phyloP scores from a whole-genome alignment of 2,113 vertebrate genomes.

The Atlantisia rogersi region DNA sequence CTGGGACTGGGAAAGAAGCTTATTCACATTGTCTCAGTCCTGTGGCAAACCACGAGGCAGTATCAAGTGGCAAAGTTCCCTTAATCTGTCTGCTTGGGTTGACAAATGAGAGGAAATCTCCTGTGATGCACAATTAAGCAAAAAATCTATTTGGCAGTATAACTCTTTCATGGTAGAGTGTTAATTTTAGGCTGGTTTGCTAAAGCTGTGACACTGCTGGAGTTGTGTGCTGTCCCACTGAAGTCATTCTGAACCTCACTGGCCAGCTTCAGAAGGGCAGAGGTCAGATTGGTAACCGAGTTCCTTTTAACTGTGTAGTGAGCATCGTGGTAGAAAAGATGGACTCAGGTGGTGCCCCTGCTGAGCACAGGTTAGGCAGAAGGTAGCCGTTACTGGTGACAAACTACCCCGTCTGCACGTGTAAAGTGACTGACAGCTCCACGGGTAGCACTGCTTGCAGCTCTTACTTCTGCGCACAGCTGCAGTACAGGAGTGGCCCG shows the following conservation, averaged over 20 bases:
- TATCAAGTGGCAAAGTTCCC: background rate
- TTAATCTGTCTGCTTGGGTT: background rate
- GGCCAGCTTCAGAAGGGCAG: background rate
- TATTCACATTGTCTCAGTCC: background rate
- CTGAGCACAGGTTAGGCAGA: background rate
- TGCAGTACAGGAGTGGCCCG: background rate
- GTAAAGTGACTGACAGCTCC: background rate
- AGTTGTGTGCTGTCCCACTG: background rate
- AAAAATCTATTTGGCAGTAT: background rate
- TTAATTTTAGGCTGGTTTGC: background rate
- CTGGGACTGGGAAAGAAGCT: background rate
- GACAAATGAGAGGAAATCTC: background rate
- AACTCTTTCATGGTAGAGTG: background rate
- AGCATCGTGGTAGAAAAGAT: background rate
- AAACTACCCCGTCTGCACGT: background rate
- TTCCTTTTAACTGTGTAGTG: background rate
- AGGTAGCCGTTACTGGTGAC: background rate
- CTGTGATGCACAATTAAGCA: background rate
- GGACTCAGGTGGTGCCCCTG: background rate
- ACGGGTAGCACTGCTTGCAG: fast-evolving
- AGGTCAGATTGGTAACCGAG: background rate
- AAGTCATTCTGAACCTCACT: background rate
- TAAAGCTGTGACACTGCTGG: background rate
- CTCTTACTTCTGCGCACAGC: background rate
- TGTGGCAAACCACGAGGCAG: background rate